phyloP scores from a whole-genome alignment of 2,113 vertebrate genomes.

The Clarias macrocephalus region DNA sequence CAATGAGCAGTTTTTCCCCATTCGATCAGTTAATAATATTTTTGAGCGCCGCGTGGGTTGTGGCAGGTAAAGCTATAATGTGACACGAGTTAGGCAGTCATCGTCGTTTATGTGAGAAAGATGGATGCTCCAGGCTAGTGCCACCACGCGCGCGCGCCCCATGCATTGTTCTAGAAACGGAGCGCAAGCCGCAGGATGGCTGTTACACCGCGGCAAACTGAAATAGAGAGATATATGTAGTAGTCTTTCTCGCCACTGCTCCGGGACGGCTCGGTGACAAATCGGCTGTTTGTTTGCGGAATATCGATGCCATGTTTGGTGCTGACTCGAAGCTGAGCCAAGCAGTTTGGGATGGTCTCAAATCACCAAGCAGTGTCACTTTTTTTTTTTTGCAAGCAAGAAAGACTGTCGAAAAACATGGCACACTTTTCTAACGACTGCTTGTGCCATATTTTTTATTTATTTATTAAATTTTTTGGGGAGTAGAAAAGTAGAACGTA shows the following conservation, averaged over 20 bases:
- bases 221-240: background rate
- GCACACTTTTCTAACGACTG: slow-evolving; percentile 21
- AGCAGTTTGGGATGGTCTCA: slow-evolving; percentile 15
- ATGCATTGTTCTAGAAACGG: background rate
- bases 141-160: too few species aligned
- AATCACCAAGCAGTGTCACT: background rate
- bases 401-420: slow-evolving; percentile 5
- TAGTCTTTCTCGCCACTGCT: background rate
- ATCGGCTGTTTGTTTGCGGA: background rate
- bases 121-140: slow-evolving; percentile 57
- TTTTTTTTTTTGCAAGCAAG: slow-evolving; percentile 19
- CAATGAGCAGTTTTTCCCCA: slow-evolving; percentile 48
- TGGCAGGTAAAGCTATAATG: slow-evolving; percentile 59
- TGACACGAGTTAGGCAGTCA: slow-evolving; percentile 57
- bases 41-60: slow-evolving; percentile 39
- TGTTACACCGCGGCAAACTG: slow-evolving; percentile 9
- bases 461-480: too few species aligned
- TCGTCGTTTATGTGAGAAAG: slow-evolving; percentile 63
- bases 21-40: slow-evolving; percentile 56
- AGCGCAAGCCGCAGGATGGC: background rate
- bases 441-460: background rate
- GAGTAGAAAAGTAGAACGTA: too few species aligned
- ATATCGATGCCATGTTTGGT: slow-evolving; percentile 10
- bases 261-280: slow-evolving; percentile 7
- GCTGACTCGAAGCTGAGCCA: slow-evolving; percentile 31